These are phyloP conservation scores for Thalassophryne amazonica DNA, from an alignment of 2,797 vertebrate species.

Conservation along the genomic window DNA sequence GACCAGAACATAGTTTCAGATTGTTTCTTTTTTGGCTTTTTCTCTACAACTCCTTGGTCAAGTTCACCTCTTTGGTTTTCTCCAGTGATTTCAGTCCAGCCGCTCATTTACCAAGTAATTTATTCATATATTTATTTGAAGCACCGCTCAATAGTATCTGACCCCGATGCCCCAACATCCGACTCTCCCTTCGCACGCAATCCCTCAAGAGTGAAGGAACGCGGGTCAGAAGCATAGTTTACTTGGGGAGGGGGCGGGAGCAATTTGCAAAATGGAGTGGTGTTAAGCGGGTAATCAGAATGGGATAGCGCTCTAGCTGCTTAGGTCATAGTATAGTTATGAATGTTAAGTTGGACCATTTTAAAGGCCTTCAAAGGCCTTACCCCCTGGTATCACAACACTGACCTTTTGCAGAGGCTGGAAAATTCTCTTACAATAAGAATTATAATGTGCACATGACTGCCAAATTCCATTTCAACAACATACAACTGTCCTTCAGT, in stretches of 20 bases:
- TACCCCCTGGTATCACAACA: conserved; percentile 71
- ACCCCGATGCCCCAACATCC: conserved; percentile 65
- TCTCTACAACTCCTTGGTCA: conserved; percentile 27
- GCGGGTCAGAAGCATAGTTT: conserved; percentile 74
- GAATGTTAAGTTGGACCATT: conserved; percentile 72
- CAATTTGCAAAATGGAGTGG: conserved; percentile 42
- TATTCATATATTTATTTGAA: conserved; percentile 74
- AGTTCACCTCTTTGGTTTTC: conserved; percentile 54
- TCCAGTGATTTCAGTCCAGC: conserved; percentile 56
- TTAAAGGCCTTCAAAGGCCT: conserved; percentile 62
- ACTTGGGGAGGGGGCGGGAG: conserved; percentile 46
- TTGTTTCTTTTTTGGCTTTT: not conserved
- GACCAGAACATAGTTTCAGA: conserved; percentile 18
- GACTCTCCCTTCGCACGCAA: conserved; percentile 50
- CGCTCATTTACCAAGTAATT: conserved; percentile 61
- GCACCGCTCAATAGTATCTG: conserved; percentile 68
- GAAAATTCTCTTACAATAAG: conserved; percentile 41
- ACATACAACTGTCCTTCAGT: not conserved
- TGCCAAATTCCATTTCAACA: conserved; percentile 16
- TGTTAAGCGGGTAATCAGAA: conserved; percentile 67
- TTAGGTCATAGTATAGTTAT: conserved; percentile 69
- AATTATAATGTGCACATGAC: conserved; percentile 43
- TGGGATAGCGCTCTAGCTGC: conserved; percentile 55
- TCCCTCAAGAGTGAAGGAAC: conserved; percentile 64
- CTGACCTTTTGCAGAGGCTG: conserved; percentile 56